phyloP scores from a whole-genome alignment of 2,888 invertebrate genomes.

The Scaptomyza cyrtandrae region DNA sequence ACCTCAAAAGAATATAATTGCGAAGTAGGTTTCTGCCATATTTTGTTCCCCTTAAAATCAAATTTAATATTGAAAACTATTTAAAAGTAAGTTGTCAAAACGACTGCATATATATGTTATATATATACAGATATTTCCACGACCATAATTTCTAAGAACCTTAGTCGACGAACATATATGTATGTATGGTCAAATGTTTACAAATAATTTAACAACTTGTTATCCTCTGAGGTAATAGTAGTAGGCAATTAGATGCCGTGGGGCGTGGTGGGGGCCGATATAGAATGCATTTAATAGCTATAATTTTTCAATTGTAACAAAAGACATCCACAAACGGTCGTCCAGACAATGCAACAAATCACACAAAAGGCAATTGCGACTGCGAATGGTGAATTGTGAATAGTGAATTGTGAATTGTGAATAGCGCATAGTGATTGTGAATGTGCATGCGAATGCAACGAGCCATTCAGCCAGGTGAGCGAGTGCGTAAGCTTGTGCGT shows the following conservation, averaged over 20 bases:
- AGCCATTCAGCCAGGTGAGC: constrained; percentile 60
- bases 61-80: too few relatives aligned
- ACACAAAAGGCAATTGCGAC: constrained; percentile 53
- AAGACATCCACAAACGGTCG: constrained; percentile 44
- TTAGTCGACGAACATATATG: too few relatives aligned
- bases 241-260: not conserved
- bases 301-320: constrained; percentile 73
- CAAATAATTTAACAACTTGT: not conserved
- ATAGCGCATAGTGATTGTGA: constrained; percentile 31
- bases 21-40: too few relatives aligned
- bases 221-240: not conserved
- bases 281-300: constrained; percentile 68
- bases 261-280: not conserved
- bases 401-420: constrained; percentile 23
- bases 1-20: too few relatives aligned
- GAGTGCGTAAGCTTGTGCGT: constrained; percentile 22
- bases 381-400: constrained; percentile 26
- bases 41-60: too few relatives aligned
- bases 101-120: too few relatives aligned
- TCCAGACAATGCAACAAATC: constrained; percentile 56
- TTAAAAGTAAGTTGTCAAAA: too few relatives aligned
- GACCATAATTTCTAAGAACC: too few relatives aligned
- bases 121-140: too few relatives aligned
- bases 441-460: constrained; percentile 60
- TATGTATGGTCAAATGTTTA: too few relatives aligned